Evolutionary conservation across 2,113 vertebrate genomes (phyloP), one percentile per base, ranked within the genome.

Genomic region (Phyllostomus discolor): DNA sequence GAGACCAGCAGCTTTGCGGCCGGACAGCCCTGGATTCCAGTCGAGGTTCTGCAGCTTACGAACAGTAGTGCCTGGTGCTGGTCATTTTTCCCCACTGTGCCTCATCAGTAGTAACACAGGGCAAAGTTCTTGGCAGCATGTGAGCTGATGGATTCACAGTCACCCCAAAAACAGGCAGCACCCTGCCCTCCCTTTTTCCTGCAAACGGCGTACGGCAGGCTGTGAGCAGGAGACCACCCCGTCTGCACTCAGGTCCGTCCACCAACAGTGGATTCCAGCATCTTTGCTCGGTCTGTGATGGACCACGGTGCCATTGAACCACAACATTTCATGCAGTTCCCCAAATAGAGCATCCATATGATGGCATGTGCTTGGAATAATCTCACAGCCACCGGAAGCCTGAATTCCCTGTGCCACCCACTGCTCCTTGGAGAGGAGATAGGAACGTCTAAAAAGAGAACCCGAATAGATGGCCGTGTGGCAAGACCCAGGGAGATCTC

Each of bases 361-460:
- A 76, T 17, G 86, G 33, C 48, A 31, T 50, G 57, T 52, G 41
- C 81, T 79, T 83, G 16, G 95, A 91, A 80, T 57, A 10, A 79
- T 64, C 94, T 91, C 93, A 33, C 11, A 67, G 67, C 52, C 88
- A 72, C 88, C 31, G 33, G 75, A 94, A 97, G 91, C 72, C 91
- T 38, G 19, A 80, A 73, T 82, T 95, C 82, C 91, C 91, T 89
- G 4, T 0, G 88, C 88, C 24, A 24, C 86, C 81, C 28, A 57
- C 88, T 62, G 64, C 48, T 96, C 78, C 90, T 88, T 64, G 82
- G 19, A 88, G 93, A 93, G 95, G 97, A 97, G 93, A 91, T 81
- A 88, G 97, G 88, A 78, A 88, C 0, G 7, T 88, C 92, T 91
- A 70, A 87, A 91, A 95, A 96, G 66, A 91, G 97, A 93, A 64